phyloP scores from a whole-genome alignment of 2,888 invertebrate species.

The Tethea ocularis region DNA sequence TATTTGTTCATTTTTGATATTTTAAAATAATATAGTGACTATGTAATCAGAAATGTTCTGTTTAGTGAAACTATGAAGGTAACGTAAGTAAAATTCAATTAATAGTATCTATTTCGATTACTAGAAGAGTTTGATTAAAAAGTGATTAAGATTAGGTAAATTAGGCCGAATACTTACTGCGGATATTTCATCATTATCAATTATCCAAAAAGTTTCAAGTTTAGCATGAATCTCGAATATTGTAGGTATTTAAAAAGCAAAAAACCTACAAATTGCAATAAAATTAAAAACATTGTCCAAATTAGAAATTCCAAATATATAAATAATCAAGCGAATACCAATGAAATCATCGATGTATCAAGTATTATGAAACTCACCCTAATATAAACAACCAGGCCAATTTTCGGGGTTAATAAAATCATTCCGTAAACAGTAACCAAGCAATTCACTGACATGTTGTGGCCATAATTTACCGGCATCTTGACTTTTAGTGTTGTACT shows the following conservation, averaged over 20 bases:
- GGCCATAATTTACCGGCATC: conserved; percentile 63
- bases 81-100: not conserved
- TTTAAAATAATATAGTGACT: not conserved
- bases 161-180: too few species aligned
- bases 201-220: too few species aligned
- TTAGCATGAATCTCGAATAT: too few species aligned
- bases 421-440: conserved; percentile 42
- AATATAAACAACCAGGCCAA: conserved; percentile 59
- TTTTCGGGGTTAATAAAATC: conserved; percentile 74
- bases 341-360: conserved; percentile 39
- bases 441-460: conserved; percentile 8
- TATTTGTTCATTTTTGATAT: not conserved
- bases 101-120: too few species aligned
- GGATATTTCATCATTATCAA: too few species aligned
- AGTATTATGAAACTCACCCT: conserved; percentile 56
- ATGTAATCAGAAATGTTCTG: not conserved
- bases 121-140: too few species aligned
- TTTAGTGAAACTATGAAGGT: too few species aligned
- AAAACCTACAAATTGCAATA: not conserved
- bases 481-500: conserved; percentile 76
- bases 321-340: conserved; percentile 24
- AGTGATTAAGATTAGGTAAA: too few species aligned
- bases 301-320: conserved; percentile 13
- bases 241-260: too few species aligned
- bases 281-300: not conserved